Conservation (phyloP, 2,888 invertebrate species). For the Idaea aversata region DNA sequence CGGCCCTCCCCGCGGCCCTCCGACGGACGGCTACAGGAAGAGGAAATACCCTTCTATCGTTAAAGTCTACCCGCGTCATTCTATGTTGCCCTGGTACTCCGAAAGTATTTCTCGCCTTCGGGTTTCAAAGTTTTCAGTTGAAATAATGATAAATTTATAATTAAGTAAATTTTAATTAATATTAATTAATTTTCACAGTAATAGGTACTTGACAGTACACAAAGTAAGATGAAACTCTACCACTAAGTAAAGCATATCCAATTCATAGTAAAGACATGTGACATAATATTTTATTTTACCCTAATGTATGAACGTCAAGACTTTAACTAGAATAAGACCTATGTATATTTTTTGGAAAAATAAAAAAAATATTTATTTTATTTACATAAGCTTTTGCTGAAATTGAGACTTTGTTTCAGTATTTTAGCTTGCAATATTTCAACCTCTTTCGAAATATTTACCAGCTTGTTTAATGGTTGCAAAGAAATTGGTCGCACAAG, state of each 20-base stretch:
- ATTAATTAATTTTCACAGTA: no score
- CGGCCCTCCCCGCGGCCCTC: constrained; percentile 36
- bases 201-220: no score
- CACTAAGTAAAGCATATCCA: no score
- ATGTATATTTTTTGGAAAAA: no score
- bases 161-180: constrained; percentile 12
- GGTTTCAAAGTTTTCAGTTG: constrained; percentile 27
- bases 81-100: constrained; percentile 44
- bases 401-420: background rate
- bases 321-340: no score
- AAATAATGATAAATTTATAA: constrained; percentile 17
- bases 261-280: no score
- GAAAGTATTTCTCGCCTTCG: constrained; percentile 60
- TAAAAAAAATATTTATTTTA: no score
- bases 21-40: constrained; percentile 69
- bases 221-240: no score
- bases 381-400: background rate
- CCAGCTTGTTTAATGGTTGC: constrained; percentile 1
- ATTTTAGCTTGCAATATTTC: constrained; percentile 33
- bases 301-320: no score
- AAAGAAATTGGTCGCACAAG: constrained; percentile 15
- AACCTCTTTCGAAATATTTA: constrained; percentile 31
- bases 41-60: constrained; percentile 77
- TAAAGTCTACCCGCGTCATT: constrained; percentile 71
- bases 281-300: no score